These are phyloP conservation scores for Palythoa grandiflora DNA, from an alignment of 92 coral and sea anemone genomes.

Conservation along the genomic window DNA sequence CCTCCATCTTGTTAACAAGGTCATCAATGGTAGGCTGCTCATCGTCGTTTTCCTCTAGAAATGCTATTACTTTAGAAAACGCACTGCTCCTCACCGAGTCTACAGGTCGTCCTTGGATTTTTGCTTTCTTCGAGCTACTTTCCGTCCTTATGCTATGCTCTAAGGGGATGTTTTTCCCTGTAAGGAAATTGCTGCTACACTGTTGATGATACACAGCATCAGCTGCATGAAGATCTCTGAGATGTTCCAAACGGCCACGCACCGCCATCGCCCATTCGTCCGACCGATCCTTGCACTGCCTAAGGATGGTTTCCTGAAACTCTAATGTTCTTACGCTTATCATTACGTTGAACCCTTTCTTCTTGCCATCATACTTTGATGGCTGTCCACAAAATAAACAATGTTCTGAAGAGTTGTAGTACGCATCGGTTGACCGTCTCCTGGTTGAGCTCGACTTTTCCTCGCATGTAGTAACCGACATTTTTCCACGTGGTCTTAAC, in stretches of 20 bases:
- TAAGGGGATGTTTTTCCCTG: slow-evolving; percentile 48
- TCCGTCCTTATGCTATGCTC: background rate
- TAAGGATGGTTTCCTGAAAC: slow-evolving; percentile 27
- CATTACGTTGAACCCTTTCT: slow-evolving; percentile 33
- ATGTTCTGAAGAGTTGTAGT: slow-evolving; percentile 28
- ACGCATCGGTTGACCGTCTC: slow-evolving; percentile 32
- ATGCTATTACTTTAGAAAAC: slow-evolving; percentile 52
- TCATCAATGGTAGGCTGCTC: slow-evolving; percentile 15
- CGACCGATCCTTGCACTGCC: background rate
- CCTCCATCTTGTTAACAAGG: background rate
- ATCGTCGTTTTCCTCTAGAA: slow-evolving; percentile 60
- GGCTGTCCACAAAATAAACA: slow-evolving; percentile 57
- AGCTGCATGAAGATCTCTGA: slow-evolving; percentile 55
- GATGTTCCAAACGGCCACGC: slow-evolving; percentile 39
- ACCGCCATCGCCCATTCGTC: background rate
- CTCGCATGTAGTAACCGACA: background rate
- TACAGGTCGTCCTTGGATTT: slow-evolving; percentile 53
- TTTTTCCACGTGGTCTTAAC: slow-evolving; percentile 28
- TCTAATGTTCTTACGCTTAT: slow-evolving; percentile 44
- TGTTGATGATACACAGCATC: slow-evolving; percentile 55
- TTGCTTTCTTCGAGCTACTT: background rate
- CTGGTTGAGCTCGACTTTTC: background rate
- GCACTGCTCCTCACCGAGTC: slow-evolving; percentile 56
- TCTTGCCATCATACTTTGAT: slow-evolving; percentile 41
- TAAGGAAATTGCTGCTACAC: slow-evolving; percentile 54